Conservation (phyloP, 2,888 invertebrate species). For the Arge pagana region DNA sequence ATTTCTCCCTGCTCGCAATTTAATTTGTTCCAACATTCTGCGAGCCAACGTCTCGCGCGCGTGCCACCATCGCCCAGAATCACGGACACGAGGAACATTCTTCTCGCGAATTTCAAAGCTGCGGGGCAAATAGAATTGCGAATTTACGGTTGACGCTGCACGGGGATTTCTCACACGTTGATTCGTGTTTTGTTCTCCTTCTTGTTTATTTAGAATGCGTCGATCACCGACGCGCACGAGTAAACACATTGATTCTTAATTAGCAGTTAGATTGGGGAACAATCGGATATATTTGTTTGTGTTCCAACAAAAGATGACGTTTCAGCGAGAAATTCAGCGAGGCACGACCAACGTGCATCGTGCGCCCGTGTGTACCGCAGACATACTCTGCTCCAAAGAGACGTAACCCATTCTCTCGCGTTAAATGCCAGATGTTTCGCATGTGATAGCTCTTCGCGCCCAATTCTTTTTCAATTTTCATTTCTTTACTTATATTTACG, state of each 20-base stretch:
- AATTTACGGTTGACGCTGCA: not conserved
- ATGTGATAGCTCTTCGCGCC: conserved; percentile 46
- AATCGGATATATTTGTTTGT: conserved; percentile 52
- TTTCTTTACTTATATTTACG: conserved; percentile 37
- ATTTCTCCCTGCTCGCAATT: too few species aligned
- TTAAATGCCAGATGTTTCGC: conserved; percentile 58
- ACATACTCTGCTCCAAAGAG: conserved; percentile 54
- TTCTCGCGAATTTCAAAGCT: not conserved
- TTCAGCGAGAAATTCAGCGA: conserved; percentile 45
- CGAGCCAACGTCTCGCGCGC: too few species aligned
- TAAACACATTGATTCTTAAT: conserved; percentile 54
- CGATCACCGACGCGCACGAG: too few species aligned
- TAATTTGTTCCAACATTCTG: too few species aligned
- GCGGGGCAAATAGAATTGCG: not conserved
- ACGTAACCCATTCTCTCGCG: conserved; percentile 56
- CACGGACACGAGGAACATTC: too few species aligned
- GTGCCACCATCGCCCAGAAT: too few species aligned
- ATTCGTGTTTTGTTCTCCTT: conserved; percentile 3
- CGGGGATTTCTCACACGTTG: not conserved
- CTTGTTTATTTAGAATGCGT: too few species aligned
- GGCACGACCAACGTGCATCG: conserved; percentile 32
- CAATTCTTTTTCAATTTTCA: conserved; percentile 33
- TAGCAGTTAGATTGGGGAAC: conserved; percentile 51
- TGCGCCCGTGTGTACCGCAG: conserved; percentile 37
- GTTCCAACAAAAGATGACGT: conserved; percentile 48